A percentile compares a stretch with the other conserved stretches of the same genome.
Conservation (phyloP, 2,797 vertebrate genomes). For the Oreochromis mossambicus region DNA sequence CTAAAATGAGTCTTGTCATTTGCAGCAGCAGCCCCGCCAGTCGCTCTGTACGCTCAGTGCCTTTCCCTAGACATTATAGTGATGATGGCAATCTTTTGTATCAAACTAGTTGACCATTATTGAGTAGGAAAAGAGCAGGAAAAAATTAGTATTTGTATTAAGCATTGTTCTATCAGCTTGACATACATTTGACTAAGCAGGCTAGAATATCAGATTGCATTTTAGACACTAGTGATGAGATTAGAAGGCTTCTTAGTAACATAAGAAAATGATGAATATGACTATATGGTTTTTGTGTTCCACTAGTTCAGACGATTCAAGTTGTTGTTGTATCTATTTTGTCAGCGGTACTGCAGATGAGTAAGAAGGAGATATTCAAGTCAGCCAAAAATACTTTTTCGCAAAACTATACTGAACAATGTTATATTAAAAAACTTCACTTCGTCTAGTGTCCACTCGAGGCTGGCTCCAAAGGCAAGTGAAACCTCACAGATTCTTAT, state of each 20-base stretch:
- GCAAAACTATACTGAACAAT: neutral
- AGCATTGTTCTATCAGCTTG: neutral
- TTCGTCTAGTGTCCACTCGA: neutral
- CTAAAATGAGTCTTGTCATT: conserved; percentile 4
- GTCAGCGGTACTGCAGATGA: neutral
- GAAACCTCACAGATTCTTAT: neutral
- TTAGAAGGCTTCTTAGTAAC: neutral
- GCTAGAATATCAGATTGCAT: neutral
- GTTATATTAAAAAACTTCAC: neutral
- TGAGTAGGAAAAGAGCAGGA: neutral
- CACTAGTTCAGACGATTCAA: neutral
- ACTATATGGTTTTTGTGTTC: neutral
- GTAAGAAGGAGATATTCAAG: neutral
- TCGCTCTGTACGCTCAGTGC: neutral
- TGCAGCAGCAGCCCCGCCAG: neutral
- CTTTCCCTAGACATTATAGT: neutral
- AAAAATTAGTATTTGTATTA: neutral
- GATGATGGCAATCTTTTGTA: conserved; percentile 17
- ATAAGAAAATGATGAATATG: neutral
- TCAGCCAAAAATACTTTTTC: neutral
- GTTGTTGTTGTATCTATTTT: neutral
- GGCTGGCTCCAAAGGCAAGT: neutral
- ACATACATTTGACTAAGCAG: neutral
- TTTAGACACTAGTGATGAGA: neutral
- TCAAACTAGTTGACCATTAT: conserved; percentile 6